Evolutionary conservation across 2,797 vertebrate genomes (phyloP).

Genomic region (Odontamblyopus lacepedii): DNA sequence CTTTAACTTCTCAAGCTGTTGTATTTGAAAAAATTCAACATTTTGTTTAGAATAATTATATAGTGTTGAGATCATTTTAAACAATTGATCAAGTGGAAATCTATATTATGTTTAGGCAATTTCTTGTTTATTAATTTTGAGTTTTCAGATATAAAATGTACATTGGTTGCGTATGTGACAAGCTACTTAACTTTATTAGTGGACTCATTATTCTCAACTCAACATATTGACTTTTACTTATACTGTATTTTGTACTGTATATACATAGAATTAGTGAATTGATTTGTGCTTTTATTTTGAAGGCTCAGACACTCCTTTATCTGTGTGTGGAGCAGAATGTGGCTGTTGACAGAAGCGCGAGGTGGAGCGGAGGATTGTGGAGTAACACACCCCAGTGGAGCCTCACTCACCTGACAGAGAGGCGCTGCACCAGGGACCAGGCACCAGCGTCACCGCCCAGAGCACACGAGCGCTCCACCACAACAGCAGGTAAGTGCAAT

Average conservation of each 20-base stretch:
- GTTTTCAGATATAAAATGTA: background rate
- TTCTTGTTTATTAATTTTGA: background rate
- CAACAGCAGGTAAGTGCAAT: conserved; percentile 3
- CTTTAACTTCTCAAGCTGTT: background rate
- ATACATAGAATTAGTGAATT: no score
- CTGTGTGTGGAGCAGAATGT: background rate
- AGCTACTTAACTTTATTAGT: background rate
- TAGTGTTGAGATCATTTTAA: no score
- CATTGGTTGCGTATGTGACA: background rate
- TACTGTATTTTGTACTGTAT: background rate
- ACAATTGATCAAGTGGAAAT: no score
- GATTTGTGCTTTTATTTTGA: conserved; percentile 44
- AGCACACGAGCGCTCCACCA: background rate
- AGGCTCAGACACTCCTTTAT: conserved; percentile 14
- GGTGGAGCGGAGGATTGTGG: conserved; percentile 12
- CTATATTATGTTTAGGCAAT: background rate
- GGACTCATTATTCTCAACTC: background rate
- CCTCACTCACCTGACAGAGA: conserved; percentile 7
- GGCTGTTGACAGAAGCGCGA: conserved; percentile 9
- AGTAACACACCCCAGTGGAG: conserved; percentile 10
- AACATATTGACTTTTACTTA: background rate
- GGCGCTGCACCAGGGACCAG: background rate
- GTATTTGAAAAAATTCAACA: background rate
- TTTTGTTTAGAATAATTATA: background rate
- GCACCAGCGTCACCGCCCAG: background rate